phyloP scores from a whole-genome alignment of 2,888 invertebrate species.

The Drosophila nr. perissopoda region DNA sequence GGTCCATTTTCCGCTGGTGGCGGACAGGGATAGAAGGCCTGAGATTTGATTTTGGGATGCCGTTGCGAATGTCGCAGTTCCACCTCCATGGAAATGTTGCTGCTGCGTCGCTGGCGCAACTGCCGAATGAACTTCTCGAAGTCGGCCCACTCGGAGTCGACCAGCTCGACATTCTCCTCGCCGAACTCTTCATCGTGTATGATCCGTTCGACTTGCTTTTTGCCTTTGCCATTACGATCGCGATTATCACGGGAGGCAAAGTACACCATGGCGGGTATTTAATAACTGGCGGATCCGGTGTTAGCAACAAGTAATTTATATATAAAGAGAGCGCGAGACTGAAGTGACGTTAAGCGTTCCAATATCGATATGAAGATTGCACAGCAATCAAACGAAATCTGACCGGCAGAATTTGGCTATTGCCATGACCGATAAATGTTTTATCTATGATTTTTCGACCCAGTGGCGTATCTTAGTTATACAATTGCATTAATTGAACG shows the following conservation, averaged over 20 bases:
- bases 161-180: constrained; percentile 84
- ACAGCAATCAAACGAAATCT: constrained; percentile 26
- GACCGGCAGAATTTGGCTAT: constrained; percentile 10
- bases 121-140: constrained; percentile 84
- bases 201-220: constrained; percentile 75
- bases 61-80: constrained; percentile 80
- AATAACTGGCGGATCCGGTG: neutral
- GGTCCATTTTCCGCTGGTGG: constrained; percentile 83
- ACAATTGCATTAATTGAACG: constrained; percentile 48
- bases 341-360: constrained; percentile 10
- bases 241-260: constrained; percentile 71
- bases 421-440: constrained; percentile 29
- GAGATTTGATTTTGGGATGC: constrained; percentile 81
- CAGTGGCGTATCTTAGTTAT: constrained; percentile 22
- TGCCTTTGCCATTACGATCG: constrained; percentile 63
- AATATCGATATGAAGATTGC: constrained; percentile 28
- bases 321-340: neutral
- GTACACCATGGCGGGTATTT: constrained; percentile 62
- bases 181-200: constrained; percentile 85
- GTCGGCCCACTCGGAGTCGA: constrained; percentile 85
- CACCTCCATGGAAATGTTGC: constrained; percentile 83
- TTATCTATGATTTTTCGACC: constrained; percentile 5
- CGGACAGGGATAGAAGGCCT: constrained; percentile 85
- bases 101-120: constrained; percentile 83
- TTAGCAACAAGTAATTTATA: neutral